Conservation (phyloP, 1,140 invertebrate species). For the Pseudomyrmex concolor region DNA sequence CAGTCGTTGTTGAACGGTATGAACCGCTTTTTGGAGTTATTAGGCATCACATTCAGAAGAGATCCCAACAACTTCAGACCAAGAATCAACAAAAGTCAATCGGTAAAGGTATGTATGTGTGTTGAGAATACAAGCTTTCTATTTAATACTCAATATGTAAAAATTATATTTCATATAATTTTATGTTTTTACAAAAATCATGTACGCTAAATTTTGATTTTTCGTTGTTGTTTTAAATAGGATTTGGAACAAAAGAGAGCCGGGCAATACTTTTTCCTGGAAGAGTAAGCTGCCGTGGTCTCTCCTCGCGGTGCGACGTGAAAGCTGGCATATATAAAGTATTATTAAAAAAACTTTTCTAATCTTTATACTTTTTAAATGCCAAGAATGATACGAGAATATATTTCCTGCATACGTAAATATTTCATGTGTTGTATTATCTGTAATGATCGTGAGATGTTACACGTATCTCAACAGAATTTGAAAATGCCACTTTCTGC, state of each 20-base stretch:
- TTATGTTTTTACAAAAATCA: not conserved
- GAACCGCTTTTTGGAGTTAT: conserved; percentile 98
- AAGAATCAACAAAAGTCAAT: conserved; percentile 98
- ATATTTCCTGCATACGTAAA: conserved; percentile 22
- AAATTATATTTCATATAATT: not conserved
- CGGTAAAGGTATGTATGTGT: conserved; percentile 92
- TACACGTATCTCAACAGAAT: conserved; percentile 7
- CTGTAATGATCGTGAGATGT: conserved; percentile 24
- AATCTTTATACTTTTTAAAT: conserved; percentile 71
- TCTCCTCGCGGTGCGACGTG: not conserved
- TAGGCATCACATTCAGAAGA: conserved; percentile 98
- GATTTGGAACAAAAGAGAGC: conserved; percentile 98
- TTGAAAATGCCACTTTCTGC: conserved; percentile 13
- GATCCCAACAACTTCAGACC: conserved; percentile 99
- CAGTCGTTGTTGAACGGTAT: conserved; percentile 98
- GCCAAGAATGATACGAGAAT: conserved; percentile 46
- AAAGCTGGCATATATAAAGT: conserved; percentile 55
- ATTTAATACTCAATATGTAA: not conserved
- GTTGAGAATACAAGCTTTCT: not conserved
- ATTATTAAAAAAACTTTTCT: conserved; percentile 58
- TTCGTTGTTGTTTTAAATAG: conserved; percentile 84
- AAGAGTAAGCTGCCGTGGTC: conserved; percentile 89
- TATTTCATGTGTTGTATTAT: conserved; percentile 17
- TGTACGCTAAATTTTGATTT: not conserved
- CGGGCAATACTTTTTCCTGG: conserved; percentile 99